Percentiles rank a stretch among this genome's conserved stretches.
phyloP scores from a whole-genome alignment of 2,888 invertebrate genomes.

The Caenorhabditis wallacei region DNA sequence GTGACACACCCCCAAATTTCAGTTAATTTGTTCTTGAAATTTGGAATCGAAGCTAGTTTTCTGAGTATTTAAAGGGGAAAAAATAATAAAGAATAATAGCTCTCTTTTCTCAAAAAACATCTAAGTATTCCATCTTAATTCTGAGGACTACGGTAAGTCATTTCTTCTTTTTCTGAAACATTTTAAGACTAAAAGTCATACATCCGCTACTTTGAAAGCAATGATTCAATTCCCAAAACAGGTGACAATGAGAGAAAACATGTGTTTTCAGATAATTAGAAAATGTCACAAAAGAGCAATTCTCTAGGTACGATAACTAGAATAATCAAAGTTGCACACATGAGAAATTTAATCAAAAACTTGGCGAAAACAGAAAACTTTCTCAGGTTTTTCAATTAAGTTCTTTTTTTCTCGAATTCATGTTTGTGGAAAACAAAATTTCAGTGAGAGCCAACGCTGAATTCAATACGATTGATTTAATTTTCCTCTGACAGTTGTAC shows the following conservation, averaged over 20 bases:
- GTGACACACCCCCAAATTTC: constrained; percentile 2
- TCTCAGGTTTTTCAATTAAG: no score
- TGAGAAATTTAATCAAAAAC: constrained; percentile 3
- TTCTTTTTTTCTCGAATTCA: not conserved
- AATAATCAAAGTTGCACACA: constrained; percentile 9
- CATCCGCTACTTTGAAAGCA: not conserved
- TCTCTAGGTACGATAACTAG: constrained; percentile 3
- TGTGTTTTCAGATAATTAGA: constrained; percentile 3
- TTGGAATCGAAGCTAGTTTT: constrained; percentile 8
- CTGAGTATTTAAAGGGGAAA: not conserved
- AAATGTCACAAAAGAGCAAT: constrained; percentile 10
- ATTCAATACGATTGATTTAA: not conserved
- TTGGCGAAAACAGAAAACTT: not conserved
- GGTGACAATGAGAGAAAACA: constrained; percentile 5
- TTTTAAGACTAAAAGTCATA: not conserved
- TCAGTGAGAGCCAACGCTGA: not conserved
- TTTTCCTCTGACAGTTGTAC: no score
- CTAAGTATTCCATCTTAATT: not conserved
- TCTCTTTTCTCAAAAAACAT: not conserved
- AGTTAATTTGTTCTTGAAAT: not conserved
- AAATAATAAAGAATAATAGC: not conserved
- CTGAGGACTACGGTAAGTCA: no score
- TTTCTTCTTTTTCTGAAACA: no score
- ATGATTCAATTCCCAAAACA: not conserved
- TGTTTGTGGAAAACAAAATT: not conserved